Conservation (phyloP, 37 sponge, comb jelly and placozoan genomes). For the Lycopodina hypogea region DNA sequence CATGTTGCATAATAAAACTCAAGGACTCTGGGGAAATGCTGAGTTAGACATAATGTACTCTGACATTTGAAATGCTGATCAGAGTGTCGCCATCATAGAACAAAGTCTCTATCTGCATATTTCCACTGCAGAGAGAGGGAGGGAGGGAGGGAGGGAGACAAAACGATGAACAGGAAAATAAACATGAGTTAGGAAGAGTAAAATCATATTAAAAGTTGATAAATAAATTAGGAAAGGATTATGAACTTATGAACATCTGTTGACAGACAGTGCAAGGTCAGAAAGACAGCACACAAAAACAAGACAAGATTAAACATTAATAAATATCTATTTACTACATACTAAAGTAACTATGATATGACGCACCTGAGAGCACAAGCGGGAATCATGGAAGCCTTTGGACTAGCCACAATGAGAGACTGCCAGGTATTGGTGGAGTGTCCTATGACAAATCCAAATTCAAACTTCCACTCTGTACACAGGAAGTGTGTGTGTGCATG, state of each 20-base stretch:
- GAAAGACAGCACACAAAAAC: too few relatives aligned
- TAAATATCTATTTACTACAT: too few relatives aligned
- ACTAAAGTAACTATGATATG: too few relatives aligned
- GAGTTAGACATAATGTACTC: conserved; percentile 80
- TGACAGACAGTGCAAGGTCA: too few relatives aligned
- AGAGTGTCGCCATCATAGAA: conserved; percentile 88
- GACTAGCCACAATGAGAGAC: conserved; percentile 93
- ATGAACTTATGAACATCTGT: too few relatives aligned
- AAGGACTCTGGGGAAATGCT: background rate
- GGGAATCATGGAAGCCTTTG: conserved; percentile 93
- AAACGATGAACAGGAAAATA: background rate
- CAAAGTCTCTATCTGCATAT: conserved; percentile 89
- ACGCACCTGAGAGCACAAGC: conserved; percentile 69
- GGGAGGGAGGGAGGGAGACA: conserved; percentile 5
- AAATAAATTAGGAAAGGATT: too few relatives aligned
- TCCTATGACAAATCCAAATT: conserved; percentile 97
- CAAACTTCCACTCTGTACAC: conserved; percentile 89
- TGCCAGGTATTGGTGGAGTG: conserved; percentile 99
- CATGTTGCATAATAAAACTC: too few relatives aligned
- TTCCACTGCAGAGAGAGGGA: conserved; percentile 74
- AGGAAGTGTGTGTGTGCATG: background rate
- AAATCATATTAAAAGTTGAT: too few relatives aligned
- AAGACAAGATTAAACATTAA: too few relatives aligned
- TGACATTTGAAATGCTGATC: conserved; percentile 84
- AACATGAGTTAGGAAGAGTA: too few relatives aligned